Conservation (phyloP, 2,797 vertebrate species). For the Tokudaia muenninki region DNA sequence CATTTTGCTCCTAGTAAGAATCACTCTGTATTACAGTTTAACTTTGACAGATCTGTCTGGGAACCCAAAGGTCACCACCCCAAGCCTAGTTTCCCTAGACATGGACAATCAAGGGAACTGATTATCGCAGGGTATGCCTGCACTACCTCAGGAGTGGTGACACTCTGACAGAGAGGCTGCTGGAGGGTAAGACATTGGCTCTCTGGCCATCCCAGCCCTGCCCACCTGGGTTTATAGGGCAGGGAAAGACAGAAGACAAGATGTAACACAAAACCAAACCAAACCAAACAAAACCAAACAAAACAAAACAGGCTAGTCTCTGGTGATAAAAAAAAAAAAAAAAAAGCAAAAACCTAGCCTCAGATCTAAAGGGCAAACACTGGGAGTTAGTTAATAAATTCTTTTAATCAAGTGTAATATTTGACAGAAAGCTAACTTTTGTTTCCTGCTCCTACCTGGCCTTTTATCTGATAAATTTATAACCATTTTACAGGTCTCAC, state of each 20-base stretch:
- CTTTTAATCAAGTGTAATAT: neutral
- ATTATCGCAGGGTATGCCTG: neutral
- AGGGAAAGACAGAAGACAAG: neutral
- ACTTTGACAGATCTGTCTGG: neutral
- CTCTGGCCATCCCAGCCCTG: neutral
- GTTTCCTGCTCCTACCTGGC: neutral
- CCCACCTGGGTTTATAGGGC: neutral
- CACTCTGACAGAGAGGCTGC: fast-evolving
- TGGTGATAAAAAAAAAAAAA: no score
- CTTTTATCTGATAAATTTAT: conserved; percentile 5
- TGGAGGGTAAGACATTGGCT: neutral
- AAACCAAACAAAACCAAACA: no score
- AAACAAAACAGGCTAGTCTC: neutral
- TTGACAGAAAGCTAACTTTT: neutral
- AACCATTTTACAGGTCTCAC: neutral
- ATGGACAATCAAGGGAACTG: neutral
- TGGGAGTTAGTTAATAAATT: neutral
- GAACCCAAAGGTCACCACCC: neutral
- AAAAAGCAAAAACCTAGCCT: neutral
- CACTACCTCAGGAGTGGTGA: fast-evolving
- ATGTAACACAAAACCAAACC: no score
- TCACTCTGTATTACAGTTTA: neutral
- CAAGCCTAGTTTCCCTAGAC: neutral
- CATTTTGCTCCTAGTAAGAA: neutral
- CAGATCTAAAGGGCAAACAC: conserved; percentile 1